A percentile compares a stretch with the other conserved stretches of the same genome.
phyloP scores from a whole-genome alignment of 2,113 vertebrate species.

The Condylura cristata region DNA sequence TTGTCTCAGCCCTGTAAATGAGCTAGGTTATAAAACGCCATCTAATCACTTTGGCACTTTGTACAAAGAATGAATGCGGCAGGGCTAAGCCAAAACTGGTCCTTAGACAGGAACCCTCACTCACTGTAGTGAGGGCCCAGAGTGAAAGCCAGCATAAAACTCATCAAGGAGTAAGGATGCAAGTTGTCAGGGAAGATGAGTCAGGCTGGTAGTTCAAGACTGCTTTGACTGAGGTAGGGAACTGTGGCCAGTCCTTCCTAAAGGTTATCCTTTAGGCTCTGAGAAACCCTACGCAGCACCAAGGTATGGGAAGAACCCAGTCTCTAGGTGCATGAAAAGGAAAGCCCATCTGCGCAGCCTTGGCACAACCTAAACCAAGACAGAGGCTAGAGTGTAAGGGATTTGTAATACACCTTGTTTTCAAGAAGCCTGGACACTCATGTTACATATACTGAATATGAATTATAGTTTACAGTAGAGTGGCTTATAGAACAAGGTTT shows the following conservation, averaged over 20 bases:
- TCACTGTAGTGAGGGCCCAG: neutral
- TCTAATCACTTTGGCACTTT: slow-evolving; percentile 53
- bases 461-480: slow-evolving; percentile 19
- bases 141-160: slow-evolving; percentile 38
- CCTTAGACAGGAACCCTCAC: neutral
- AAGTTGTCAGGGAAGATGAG: neutral
- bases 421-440: slow-evolving; percentile 6
- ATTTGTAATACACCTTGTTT: neutral
- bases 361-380: slow-evolving; percentile 31
- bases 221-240: neutral
- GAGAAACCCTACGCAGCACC: neutral
- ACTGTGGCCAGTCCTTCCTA: neutral
- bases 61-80: slow-evolving; percentile 52
- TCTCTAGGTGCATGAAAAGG: neutral
- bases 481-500: slow-evolving; percentile 41
- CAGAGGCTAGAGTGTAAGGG: neutral
- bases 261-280: neutral
- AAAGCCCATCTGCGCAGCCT: neutral
- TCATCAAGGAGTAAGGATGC: slow-evolving; percentile 4
- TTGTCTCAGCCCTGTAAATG: neutral
- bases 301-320: neutral
- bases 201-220: slow-evolving; percentile 38
- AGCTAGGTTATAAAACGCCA: neutral
- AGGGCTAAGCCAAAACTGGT: slow-evolving; percentile 26
- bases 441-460: neutral